Evolutionary conservation across 2,888 invertebrate species (phyloP).

Genomic region (Leucozona laternaria): DNA sequence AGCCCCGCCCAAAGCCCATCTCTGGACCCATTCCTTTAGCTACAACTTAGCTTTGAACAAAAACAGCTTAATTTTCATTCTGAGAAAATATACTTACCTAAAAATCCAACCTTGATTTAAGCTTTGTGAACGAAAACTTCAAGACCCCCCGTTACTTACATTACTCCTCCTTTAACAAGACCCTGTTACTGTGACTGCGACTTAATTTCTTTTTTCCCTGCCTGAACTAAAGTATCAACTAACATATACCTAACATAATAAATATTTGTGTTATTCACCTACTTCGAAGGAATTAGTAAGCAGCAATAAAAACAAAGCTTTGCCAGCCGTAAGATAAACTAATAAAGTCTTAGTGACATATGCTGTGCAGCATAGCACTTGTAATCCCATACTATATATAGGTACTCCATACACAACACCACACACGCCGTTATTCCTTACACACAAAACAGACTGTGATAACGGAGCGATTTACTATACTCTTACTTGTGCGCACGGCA

Average conservation of each 20-base stretch:
- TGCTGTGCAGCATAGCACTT: slow-evolving; percentile 41
- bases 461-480: slow-evolving; percentile 43
- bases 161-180: not conserved
- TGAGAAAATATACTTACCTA: too few species aligned
- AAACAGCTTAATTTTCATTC: too few species aligned
- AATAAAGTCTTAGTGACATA: slow-evolving; percentile 67
- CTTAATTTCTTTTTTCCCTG: not conserved
- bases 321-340: slow-evolving; percentile 45
- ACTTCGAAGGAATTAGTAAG: slow-evolving; percentile 32
- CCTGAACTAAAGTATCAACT: slow-evolving; percentile 4
- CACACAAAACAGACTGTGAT: slow-evolving; percentile 16
- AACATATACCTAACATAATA: slow-evolving; percentile 2
- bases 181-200: too few species aligned
- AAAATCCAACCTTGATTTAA: too few species aligned
- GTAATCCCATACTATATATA: slow-evolving; percentile 33
- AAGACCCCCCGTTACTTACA: too few species aligned
- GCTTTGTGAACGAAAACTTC: too few species aligned
- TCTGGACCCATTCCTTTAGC: too few species aligned
- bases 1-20: too few species aligned
- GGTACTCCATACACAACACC: not conserved
- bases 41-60: too few species aligned
- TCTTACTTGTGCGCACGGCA: slow-evolving; percentile 48
- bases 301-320: slow-evolving; percentile 28
- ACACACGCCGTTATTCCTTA: not conserved
- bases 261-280: slow-evolving; percentile 27